Evolutionary conservation across 2,113 vertebrate species (phyloP), one percentile per base, ranked within the genome.

Genomic region (Poeciliopsis occidentalis): DNA sequence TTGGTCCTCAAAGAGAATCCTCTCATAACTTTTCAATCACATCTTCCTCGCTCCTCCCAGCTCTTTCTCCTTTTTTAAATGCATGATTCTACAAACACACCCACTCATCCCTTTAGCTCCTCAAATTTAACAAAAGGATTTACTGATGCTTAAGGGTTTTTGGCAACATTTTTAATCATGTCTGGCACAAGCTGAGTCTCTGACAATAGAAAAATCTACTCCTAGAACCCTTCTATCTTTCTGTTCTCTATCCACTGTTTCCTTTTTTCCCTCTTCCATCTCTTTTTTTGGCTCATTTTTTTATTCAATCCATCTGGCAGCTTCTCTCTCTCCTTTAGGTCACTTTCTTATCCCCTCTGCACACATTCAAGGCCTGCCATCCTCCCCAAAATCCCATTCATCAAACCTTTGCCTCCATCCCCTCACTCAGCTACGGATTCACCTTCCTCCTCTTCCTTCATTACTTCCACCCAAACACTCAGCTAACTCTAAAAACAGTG

Each of bases 291-390:
- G 84, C 69, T 79, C 74, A 60, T 70, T 84, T 79, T 80, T 80
- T 80, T 78, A 79, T 78, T 60, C 22, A 15, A 82, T 86, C 73
- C 72, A 3, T 75, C 82, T 92, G 91, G 89, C 86, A 89, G 19
- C 69, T 64, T 6, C 54, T 64, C 54, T 37, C 69, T 64, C 72
- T 84, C 85, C 83, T 86, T 79, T 69, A 61, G 91, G 81, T 86
- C 85, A 82, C 81, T 79, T 57, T 84, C 88, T 86, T 91, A 91
- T 92, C 86, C 88, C 75, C 62, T 65, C 60, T 76, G 67, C 77
- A 81, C 75, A 87, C 79, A 78, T 82, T 85, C 81, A 70, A 44
- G 57, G 69, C 60, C 44, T 83, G 47, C 78, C 76, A 82, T 85
- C 78, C 81, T 76, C 79, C 74, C 60, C 72, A 65, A 84, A 80